Evolutionary conservation across 2,888 invertebrate species (phyloP).

Genomic region (Drosophila birchii): DNA sequence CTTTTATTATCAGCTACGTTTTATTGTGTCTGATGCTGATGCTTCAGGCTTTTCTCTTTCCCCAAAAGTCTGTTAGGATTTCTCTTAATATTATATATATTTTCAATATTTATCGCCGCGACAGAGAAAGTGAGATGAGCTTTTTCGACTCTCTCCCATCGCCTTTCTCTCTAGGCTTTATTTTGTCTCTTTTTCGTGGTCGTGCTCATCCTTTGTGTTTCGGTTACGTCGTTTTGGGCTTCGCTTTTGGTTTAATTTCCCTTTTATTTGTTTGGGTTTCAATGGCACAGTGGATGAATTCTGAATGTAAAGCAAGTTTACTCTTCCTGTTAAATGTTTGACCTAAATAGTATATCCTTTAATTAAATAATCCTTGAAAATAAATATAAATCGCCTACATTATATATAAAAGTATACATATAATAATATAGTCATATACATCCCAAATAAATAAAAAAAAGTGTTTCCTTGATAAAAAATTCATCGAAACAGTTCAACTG

Average conservation of each 20-base stretch:
- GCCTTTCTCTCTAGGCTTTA: background rate
- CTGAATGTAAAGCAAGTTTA: background rate
- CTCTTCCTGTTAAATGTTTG: background rate
- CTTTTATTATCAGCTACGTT: constrained; percentile 8
- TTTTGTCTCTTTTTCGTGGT: constrained; percentile 8
- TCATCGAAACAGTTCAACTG: background rate
- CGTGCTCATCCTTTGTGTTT: constrained; percentile 36
- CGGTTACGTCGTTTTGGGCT: constrained; percentile 25
- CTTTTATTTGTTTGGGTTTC: constrained; percentile 30
- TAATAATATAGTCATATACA: background rate
- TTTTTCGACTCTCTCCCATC: constrained; percentile 1
- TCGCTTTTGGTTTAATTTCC: constrained; percentile 39
- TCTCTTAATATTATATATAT: constrained; percentile 45
- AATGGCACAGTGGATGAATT: constrained; percentile 51
- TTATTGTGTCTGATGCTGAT: constrained; percentile 5
- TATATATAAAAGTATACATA: background rate
- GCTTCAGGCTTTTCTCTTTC: constrained; percentile 20
- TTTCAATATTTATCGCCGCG: constrained; percentile 39
- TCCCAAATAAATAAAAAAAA: background rate
- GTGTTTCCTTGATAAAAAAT: background rate
- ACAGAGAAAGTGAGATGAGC: constrained; percentile 10
- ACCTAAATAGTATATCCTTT: background rate
- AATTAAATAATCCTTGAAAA: background rate
- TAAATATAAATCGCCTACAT: background rate
- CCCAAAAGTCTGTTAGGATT: constrained; percentile 27